Evolutionary conservation across 2,113 vertebrate genomes (phyloP).

Genomic region (Garra rufa): DNA sequence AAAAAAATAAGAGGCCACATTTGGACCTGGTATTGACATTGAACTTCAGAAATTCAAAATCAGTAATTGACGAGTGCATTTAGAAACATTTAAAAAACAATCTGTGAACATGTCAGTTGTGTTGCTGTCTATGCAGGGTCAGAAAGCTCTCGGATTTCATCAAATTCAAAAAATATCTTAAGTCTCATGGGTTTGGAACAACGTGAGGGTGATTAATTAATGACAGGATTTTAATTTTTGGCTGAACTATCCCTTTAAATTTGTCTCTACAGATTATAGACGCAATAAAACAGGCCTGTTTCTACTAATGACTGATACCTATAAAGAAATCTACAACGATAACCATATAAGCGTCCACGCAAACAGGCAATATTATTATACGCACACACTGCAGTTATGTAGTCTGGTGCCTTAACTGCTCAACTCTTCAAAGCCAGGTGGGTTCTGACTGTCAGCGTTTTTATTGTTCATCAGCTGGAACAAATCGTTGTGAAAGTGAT

Average conservation of each 20-base stretch:
- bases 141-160: too few species aligned
- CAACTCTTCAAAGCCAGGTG: neutral
- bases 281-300: neutral
- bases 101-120: too few species aligned
- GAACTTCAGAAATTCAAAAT: too few species aligned
- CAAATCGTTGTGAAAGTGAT: too few species aligned
- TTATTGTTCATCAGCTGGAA: too few species aligned
- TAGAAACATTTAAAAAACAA: too few species aligned
- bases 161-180: too few species aligned
- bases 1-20: neutral
- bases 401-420: neutral
- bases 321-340: neutral
- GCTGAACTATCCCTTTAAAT: neutral
- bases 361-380: neutral
- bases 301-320: neutral
- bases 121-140: too few species aligned
- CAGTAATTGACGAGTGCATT: too few species aligned
- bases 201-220: too few species aligned
- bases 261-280: neutral
- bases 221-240: neutral
- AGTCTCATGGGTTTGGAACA: neutral
- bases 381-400: too few species aligned
- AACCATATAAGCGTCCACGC: neutral
- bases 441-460: neutral
- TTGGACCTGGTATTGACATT: neutral